Conservation (phyloP, 2,113 vertebrate genomes). For the Dolichotis patagonum region DNA sequence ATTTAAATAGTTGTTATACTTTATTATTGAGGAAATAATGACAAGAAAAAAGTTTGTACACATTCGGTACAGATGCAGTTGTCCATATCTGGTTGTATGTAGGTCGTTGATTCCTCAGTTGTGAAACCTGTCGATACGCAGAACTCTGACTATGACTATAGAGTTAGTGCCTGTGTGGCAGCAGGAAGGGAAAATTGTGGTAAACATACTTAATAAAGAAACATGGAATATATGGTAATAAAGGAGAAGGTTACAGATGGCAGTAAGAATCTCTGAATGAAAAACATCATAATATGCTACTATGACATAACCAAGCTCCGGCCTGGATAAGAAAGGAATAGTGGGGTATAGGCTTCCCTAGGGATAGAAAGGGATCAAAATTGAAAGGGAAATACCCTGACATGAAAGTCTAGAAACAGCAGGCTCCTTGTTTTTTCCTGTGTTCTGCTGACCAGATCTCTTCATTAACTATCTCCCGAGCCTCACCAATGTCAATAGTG, state of each 20-base stretch:
- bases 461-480: constrained; percentile 67
- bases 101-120: background rate
- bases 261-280: constrained; percentile 10
- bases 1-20: background rate
- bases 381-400: constrained; percentile 55
- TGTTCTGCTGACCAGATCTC: constrained; percentile 68
- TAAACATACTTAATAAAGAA: background rate
- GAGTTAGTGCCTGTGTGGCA: background rate
- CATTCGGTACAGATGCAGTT: background rate
- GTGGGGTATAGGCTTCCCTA: background rate
- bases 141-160: background rate
- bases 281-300: constrained; percentile 14
- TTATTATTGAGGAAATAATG: background rate
- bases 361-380: constrained; percentile 58
- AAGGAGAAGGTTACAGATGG: background rate
- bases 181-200: background rate
- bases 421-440: constrained; percentile 70
- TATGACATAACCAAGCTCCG: constrained; percentile 15
- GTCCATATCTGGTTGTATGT: too few species aligned
- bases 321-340: constrained; percentile 28
- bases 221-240: background rate
- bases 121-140: background rate
- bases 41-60: background rate
- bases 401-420: constrained; percentile 63
- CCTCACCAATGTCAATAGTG: constrained; percentile 53